Base-by-base conservation (phyloP, 1,140 invertebrate genomes). In the Hylaeus anthracinus region DNA sequence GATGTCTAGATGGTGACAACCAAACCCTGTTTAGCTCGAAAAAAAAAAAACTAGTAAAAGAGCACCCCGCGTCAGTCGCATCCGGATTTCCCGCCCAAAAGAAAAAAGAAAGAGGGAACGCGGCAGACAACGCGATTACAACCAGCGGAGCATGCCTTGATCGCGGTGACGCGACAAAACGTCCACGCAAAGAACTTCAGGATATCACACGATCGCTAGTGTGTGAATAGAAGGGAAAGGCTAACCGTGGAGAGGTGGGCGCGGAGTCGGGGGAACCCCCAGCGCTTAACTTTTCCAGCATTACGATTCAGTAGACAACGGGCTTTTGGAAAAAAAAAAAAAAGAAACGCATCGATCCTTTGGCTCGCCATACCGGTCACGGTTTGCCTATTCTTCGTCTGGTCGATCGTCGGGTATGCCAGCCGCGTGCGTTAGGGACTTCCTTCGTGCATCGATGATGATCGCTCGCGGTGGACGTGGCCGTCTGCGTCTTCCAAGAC, bases 401-500 rank as follows among this genome's bases (percentile, higher is more conserved):
- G 8, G 60, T 41, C 61, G 55, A 63, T 41, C 37, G 81, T 84
- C 79, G 67, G 3, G 72, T 84, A 86, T 84, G 82, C 82, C 10
- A 73, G n/a, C 37, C 74, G 41, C 84, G 84, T 74, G 14, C 70
- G 26, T 56, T 15, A 45, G 51, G 79, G 26, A 86, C 82, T 86
- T 86, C 84, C 84, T 86, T 48, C 82, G 82, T 81, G 65, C 84
- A 72, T 71, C 80, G 84, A 73, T 81, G 67, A 80, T 77, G 64
- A 61, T 78, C 81, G 61, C 43, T 58, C 15, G 53, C 63, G 10
- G 51, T 51, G 51, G 51, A 51, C 51, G 79, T 69, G 65, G 60
- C 67, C 65, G 79, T 81, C 79, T 63, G 64, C 64, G 56, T 26
- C 26, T 26, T 72, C 60, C 58, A 71, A 77, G 66, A 75, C 26